Percentiles rank a stretch among this genome's conserved stretches.
phyloP scores from a whole-genome alignment of 1,140 invertebrate species.

The Cyphomyrmex costatus region DNA sequence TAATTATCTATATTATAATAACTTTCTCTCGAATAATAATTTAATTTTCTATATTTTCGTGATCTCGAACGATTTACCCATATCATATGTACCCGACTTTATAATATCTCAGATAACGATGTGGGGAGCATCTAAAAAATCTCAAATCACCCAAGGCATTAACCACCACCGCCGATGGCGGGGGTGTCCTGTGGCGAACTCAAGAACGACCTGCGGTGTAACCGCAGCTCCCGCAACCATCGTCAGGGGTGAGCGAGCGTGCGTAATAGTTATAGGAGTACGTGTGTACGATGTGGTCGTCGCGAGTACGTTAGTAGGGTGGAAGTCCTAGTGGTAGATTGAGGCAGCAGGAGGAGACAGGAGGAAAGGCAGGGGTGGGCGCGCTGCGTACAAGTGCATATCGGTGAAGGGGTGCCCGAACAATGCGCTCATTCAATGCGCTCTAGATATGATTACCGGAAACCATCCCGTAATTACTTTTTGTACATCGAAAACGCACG shows the following conservation, averaged over 20 bases:
- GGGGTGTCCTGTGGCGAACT: slow-evolving; percentile 40
- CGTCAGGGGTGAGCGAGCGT: slow-evolving; percentile 39
- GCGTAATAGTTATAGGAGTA: slow-evolving; percentile 55
- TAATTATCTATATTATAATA: background rate
- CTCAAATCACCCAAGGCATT: slow-evolving; percentile 53
- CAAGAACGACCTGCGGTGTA: slow-evolving; percentile 55
- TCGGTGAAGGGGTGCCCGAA: slow-evolving; percentile 84
- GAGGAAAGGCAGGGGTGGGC: slow-evolving; percentile 67
- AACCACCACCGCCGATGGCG: slow-evolving; percentile 13
- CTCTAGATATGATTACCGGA: slow-evolving; percentile 87
- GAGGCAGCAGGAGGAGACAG: background rate
- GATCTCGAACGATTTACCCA: background rate
- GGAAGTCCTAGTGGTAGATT: slow-evolving; percentile 46
- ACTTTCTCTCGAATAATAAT: slow-evolving; percentile 7
- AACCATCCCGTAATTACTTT: slow-evolving; percentile 87
- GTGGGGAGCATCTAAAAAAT: slow-evolving; percentile 27
- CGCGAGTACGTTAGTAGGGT: slow-evolving; percentile 35
- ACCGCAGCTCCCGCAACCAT: slow-evolving; percentile 50
- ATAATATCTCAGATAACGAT: slow-evolving; percentile 21
- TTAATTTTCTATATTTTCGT: background rate
- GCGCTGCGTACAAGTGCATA: slow-evolving; percentile 83
- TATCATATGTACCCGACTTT: slow-evolving; percentile 5
- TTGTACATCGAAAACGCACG: slow-evolving; percentile 82
- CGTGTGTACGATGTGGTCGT: slow-evolving; percentile 20
- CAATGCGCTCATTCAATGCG: slow-evolving; percentile 86